Base-by-base conservation (phyloP, 2,888 invertebrate species). In the Odontocerum albicorne region DNA sequence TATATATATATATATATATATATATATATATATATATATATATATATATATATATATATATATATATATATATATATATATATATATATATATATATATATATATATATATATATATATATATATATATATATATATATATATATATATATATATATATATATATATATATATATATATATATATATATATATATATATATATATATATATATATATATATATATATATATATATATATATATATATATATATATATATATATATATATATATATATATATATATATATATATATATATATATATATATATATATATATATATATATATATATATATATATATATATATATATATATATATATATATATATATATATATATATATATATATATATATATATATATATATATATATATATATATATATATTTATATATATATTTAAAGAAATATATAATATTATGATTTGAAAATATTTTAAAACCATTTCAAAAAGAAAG, bases 341-440 rank as follows among this genome's bases (percentile, higher is more conserved):
- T 27, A 27, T 27, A 27, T 27, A 27, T 27, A 27, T 27, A 27
- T 27, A 27, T 27, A 27, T 27, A 27, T 27, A 27, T 27, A 27
- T 27, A 27, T 27, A 27, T 27, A 27, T 27, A 27, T 27, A 27
- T 27, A 27, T 27, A 27, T 27, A 27, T 27, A 27, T 27, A 27
- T 27, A 27, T 27, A 27, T 27, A 27, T 27, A 27, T 27, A 27
- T 27, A 27, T 27, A 27, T 27, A 27, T 27, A 27, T 27, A 27
- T 27, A 27, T 27, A 27, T 27, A 27, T 27, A 27, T 27, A 27
- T 7, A 10, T 27, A 7, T 27, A 27, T 6, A 35, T 35, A 35
- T 35, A 35, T 35, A 35, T 35, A 35, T 35, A 35, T 35, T 8
- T 35, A 35, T 35, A 35, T 35, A 35, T 35, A 35, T 35, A 35